These are phyloP conservation scores for Brachionus asplanchnoidis DNA, from an alignment of 1,140 invertebrate genomes.

Conservation along the genomic window DNA sequence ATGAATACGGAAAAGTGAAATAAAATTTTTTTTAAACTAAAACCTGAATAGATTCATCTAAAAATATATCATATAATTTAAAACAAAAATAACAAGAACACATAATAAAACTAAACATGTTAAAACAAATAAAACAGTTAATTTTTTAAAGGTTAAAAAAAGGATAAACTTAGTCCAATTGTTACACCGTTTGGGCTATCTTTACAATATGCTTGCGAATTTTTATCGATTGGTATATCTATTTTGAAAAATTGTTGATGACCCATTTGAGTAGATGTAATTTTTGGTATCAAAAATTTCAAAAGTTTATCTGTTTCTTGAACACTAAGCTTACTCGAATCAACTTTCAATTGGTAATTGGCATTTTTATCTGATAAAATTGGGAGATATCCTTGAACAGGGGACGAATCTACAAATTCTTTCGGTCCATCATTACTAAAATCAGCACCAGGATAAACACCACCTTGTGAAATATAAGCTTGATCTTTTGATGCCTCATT, in stretches of 20 bases:
- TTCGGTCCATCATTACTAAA: too few relatives aligned
- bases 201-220: neutral
- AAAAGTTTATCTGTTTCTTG: neutral
- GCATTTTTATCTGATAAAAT: neutral
- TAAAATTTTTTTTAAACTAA: too few relatives aligned
- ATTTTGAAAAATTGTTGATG: conserved; percentile 24
- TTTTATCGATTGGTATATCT: neutral
- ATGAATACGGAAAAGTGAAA: too few relatives aligned
- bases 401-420: too few relatives aligned
- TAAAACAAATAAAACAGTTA: neutral
- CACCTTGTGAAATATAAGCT: too few relatives aligned
- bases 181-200: neutral
- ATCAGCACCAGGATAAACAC: too few relatives aligned
- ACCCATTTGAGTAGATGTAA: neutral
- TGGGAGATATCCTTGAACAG: too few relatives aligned
- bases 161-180: neutral
- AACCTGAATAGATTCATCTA: neutral
- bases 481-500: too few relatives aligned
- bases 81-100: neutral
- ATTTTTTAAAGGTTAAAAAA: neutral
- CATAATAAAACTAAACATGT: neutral
- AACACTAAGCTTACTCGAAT: neutral
- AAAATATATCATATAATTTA: conserved; percentile 8
- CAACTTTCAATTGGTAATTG: neutral
- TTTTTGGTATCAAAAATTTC: neutral